Evolutionary conservation across 2,888 invertebrate species (phyloP).

Genomic region (Brachylomia viminalis): DNA sequence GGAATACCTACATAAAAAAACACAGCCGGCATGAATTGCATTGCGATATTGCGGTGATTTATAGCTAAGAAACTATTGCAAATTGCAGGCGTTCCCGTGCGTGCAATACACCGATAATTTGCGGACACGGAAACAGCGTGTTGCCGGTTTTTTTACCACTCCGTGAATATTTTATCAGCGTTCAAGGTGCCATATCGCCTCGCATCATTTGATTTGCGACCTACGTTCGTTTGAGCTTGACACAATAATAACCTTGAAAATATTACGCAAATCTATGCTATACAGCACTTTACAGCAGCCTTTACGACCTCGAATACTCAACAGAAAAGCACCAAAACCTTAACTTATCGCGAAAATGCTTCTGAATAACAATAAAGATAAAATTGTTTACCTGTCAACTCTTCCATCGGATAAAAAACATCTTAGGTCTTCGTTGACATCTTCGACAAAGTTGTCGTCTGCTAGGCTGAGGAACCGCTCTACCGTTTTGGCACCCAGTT

Average conservation of each 20-base stretch:
- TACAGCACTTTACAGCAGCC: conserved; percentile 23
- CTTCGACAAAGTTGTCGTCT: conserved; percentile 87
- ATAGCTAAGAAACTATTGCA: conserved; percentile 38
- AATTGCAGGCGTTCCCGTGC: conserved; percentile 43
- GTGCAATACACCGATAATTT: conserved; percentile 48
- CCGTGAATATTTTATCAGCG: conserved; percentile 76
- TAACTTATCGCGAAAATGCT: conserved; percentile 47
- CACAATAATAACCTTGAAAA: conserved; percentile 87
- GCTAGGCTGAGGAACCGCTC: conserved; percentile 87
- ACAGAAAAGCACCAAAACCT: conserved; percentile 22
- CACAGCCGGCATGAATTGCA: conserved; percentile 42
- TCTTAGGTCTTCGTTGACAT: conserved; percentile 89
- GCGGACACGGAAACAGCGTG: conserved; percentile 53
- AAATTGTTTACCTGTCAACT: conserved; percentile 89
- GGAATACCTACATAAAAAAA: conserved; percentile 6
- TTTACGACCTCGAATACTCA: conserved; percentile 8
- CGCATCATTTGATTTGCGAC: conserved; percentile 80
- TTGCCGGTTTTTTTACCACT: conserved; percentile 68
- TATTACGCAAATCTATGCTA: conserved; percentile 54
- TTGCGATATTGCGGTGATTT: conserved; percentile 39
- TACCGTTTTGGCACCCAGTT: conserved; percentile 90
- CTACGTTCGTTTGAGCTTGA: conserved; percentile 78
- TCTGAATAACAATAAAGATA: conserved; percentile 70
- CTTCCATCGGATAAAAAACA: conserved; percentile 86
- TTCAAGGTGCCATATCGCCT: conserved; percentile 80